These are phyloP conservation scores for Rhopalosiphum nymphaeae DNA, from an alignment of 2,888 invertebrate genomes.

Conservation along the genomic window DNA sequence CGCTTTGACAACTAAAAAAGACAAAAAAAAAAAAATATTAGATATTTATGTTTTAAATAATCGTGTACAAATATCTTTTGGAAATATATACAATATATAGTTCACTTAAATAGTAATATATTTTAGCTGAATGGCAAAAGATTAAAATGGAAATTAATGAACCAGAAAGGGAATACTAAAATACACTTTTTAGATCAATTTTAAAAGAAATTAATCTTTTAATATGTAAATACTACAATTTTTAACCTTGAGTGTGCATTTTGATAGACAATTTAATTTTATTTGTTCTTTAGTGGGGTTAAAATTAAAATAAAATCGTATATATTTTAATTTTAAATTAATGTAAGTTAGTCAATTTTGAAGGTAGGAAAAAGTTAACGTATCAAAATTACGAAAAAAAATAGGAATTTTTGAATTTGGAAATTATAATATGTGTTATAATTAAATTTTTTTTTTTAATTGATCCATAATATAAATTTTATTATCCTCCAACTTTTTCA, in stretches of 20 bases:
- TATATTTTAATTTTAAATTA: background rate
- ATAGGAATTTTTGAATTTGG: background rate
- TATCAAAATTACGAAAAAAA: background rate
- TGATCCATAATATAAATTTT: background rate
- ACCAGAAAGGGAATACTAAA: background rate
- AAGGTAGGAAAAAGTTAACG: background rate
- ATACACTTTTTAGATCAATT: background rate
- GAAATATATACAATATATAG: background rate
- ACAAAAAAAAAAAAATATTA: background rate
- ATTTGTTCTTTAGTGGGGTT: too few species aligned
- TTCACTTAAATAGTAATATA: background rate
- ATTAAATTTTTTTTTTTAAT: background rate
- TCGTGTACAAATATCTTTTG: background rate
- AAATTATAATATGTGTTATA: background rate
- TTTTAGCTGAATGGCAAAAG: background rate
- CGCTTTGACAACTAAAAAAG: background rate
- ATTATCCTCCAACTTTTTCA: background rate
- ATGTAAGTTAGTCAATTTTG: background rate
- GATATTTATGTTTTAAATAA: background rate
- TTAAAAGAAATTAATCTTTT: background rate
- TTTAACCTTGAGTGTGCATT: too few species aligned
- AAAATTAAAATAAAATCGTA: background rate
- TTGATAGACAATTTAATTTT: too few species aligned
- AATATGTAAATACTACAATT: background rate
- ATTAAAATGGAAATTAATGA: background rate